phyloP scores from a whole-genome alignment of 2,797 vertebrate species.

The Megaceryle alcyon region DNA sequence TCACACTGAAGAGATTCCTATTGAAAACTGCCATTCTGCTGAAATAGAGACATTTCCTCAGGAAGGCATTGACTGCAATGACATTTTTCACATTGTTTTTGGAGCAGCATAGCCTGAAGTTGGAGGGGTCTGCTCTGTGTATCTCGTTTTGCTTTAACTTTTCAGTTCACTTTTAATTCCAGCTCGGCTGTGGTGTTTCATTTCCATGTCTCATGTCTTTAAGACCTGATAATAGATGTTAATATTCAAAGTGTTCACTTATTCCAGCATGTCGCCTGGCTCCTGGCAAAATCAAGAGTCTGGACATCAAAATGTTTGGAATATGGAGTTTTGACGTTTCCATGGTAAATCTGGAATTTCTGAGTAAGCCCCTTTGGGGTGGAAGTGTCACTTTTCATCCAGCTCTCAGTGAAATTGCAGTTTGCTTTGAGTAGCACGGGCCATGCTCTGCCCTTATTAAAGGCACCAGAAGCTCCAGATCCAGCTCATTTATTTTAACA shows the following conservation, averaged over 20 bases:
- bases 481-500: neutral
- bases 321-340: neutral
- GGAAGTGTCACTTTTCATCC: neutral
- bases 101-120: neutral
- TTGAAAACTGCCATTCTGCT: neutral
- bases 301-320: neutral
- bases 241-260: neutral
- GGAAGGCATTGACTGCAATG: neutral
- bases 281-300: neutral
- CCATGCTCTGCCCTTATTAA: accelerated
- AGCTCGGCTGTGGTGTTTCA: neutral
- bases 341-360: neutral
- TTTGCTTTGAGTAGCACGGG: accelerated
- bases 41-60: neutral
- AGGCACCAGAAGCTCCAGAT: neutral
- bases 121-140: neutral
- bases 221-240: neutral
- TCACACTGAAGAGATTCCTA: neutral
- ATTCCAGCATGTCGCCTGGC: accelerated
- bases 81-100: neutral
- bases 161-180: neutral
- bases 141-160: neutral
- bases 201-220: neutral
- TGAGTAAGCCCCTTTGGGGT: neutral
- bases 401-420: neutral